Conservation (phyloP, 2,797 vertebrate genomes). For the Siniperca obscura region DNA sequence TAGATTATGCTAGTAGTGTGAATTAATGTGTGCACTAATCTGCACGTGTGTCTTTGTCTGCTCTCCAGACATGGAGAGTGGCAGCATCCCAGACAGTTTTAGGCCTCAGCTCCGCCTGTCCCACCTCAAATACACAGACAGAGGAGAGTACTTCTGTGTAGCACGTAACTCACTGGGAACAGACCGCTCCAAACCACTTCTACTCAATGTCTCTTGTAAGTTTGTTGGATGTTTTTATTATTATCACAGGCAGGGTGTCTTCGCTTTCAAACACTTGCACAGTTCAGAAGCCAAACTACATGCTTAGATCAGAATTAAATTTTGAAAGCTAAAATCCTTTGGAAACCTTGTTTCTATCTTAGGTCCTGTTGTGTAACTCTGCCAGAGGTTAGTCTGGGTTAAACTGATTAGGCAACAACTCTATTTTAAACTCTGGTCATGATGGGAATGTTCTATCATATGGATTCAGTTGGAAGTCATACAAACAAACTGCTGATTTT, state of each 20-base stretch:
- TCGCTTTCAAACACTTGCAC: not conserved
- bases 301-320: not conserved
- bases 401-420: constrained; percentile 25
- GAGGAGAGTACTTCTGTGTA: constrained; percentile 85
- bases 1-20: not conserved
- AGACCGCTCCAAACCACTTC: constrained; percentile 78
- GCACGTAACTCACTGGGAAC: constrained; percentile 85
- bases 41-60: constrained; percentile 4
- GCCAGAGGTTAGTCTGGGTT: constrained; percentile 26
- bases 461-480: constrained; percentile 24
- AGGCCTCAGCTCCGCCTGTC: constrained; percentile 81
- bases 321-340: not conserved
- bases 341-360: not conserved
- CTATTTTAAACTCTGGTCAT: constrained; percentile 16
- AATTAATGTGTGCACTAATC: not conserved
- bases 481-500: constrained; percentile 9
- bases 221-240: constrained; percentile 12
- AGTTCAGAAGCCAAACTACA: not conserved
- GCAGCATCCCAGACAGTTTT: constrained; percentile 85
- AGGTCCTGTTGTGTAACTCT: constrained; percentile 13
- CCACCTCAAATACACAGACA: constrained; percentile 78
- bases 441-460: not conserved
- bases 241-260: not conserved
- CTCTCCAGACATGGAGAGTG: constrained; percentile 80
- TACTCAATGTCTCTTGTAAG: constrained; percentile 85